Evolutionary conservation across 2,888 invertebrate species (phyloP).

Genomic region (Priapulus caudatus): DNA sequence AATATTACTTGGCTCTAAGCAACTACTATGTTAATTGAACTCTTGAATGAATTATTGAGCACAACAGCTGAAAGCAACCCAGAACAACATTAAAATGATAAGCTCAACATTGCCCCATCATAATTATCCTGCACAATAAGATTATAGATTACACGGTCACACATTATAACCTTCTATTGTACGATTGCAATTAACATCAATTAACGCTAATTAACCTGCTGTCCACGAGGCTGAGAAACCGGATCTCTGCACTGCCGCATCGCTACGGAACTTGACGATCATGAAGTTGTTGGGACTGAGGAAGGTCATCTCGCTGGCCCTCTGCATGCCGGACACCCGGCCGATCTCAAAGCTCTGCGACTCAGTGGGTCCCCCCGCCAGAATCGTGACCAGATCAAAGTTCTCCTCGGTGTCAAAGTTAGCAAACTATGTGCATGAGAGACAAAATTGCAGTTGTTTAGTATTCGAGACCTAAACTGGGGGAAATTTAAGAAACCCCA

Average conservation of each 20-base stretch:
- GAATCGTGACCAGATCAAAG: constrained; percentile 88
- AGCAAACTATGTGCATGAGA: constrained; percentile 55
- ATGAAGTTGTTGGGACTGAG: constrained; percentile 94
- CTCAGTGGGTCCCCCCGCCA: constrained; percentile 88
- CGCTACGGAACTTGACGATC: constrained; percentile 91
- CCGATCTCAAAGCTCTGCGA: constrained; percentile 81
- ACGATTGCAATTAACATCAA: too few species aligned
- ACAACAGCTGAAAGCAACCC: too few species aligned
- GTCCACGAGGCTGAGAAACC: constrained; percentile 53
- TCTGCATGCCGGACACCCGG: constrained; percentile 62
- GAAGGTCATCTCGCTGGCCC: constrained; percentile 53
- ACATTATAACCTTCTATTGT: too few species aligned
- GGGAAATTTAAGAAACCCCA: too few species aligned
- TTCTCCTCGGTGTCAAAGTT: constrained; percentile 95
- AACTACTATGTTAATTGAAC: too few species aligned
- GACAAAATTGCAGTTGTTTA: background rate
- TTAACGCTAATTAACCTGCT: constrained; percentile 27
- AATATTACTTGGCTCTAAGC: too few species aligned
- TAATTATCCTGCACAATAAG: too few species aligned
- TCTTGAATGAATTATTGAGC: too few species aligned
- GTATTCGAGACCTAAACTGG: too few species aligned
- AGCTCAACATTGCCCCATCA: too few species aligned
- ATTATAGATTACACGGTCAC: too few species aligned
- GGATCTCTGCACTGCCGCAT: constrained; percentile 79
- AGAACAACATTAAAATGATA: too few species aligned